Evolutionary conservation across 2,888 invertebrate genomes (phyloP).

Genomic region (Ptychoptera albimana): DNA sequence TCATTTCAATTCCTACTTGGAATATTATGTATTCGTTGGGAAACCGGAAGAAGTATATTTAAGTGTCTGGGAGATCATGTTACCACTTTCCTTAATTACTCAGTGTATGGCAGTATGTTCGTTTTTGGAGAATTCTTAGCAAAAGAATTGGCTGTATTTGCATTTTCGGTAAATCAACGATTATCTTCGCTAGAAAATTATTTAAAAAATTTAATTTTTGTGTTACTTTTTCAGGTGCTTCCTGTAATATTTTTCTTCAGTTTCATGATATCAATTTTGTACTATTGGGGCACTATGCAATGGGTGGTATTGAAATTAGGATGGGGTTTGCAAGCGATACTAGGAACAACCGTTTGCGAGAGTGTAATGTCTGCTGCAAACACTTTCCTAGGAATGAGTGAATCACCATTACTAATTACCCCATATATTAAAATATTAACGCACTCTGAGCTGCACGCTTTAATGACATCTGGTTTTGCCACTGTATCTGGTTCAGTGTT

Average conservation of each 20-base stretch:
- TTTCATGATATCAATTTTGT: constrained; percentile 75
- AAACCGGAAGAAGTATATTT: constrained; percentile 49
- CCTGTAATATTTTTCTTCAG: constrained; percentile 91
- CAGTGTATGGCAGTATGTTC: constrained; percentile 65
- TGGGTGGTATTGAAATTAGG: constrained; percentile 69
- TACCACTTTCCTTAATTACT: constrained; percentile 62
- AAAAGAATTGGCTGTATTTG: constrained; percentile 47
- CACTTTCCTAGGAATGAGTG: constrained; percentile 87
- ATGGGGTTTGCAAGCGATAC: constrained; percentile 47
- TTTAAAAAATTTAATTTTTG: constrained; percentile 1
- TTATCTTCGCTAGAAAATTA: not conserved
- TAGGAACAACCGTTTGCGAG: constrained; percentile 88
- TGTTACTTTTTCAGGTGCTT: constrained; percentile 39
- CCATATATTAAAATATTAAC: constrained; percentile 74
- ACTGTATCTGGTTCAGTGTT: constrained; percentile 89
- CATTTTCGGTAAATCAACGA: constrained; percentile 55
- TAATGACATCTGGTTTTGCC: constrained; percentile 90
- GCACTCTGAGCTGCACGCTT: constrained; percentile 77
- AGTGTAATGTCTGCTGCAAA: constrained; percentile 86
- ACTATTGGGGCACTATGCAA: constrained; percentile 80
- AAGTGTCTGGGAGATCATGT: constrained; percentile 44
- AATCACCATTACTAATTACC: constrained; percentile 75
- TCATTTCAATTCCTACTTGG: constrained; percentile 74
- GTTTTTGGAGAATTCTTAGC: constrained; percentile 63
- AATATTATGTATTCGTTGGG: constrained; percentile 71